These are phyloP conservation scores for Dryococelus australis DNA, from an alignment of 2,888 invertebrate genomes.

Conservation along the genomic window DNA sequence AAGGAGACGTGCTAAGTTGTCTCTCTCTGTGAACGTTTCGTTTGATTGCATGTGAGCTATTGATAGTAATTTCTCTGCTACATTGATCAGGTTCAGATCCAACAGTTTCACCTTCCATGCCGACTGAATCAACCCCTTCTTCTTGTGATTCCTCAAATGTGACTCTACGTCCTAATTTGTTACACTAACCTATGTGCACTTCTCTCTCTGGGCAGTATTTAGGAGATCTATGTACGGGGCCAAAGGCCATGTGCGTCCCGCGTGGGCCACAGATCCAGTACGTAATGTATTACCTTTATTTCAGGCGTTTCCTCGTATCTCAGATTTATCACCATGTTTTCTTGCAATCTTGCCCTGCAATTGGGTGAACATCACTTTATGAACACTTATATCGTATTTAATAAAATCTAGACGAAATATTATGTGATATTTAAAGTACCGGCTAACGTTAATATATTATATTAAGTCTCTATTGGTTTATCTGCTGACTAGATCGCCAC, in stretches of 20 bases:
- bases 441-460: too few relatives aligned
- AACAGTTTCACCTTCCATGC: background rate
- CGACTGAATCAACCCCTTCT: background rate
- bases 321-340: background rate
- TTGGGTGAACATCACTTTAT: background rate
- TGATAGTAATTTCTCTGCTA: background rate
- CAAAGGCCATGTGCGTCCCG: background rate
- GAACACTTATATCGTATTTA: too few relatives aligned
- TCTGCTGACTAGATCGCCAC: too few relatives aligned
- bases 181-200: background rate
- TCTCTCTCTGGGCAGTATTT: background rate
- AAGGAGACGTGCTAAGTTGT: background rate
- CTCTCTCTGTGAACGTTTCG: background rate
- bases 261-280: background rate
- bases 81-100: background rate
- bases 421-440: too few relatives aligned
- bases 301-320: background rate
- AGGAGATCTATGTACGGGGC: background rate
- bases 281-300: background rate
- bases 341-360: background rate
- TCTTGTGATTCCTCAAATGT: background rate
- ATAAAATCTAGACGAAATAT: too few relatives aligned
- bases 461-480: too few relatives aligned
- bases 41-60: background rate
- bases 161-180: background rate